Evolutionary conservation across 2,113 vertebrate species (phyloP).

Genomic region (Setophaga petechia): DNA sequence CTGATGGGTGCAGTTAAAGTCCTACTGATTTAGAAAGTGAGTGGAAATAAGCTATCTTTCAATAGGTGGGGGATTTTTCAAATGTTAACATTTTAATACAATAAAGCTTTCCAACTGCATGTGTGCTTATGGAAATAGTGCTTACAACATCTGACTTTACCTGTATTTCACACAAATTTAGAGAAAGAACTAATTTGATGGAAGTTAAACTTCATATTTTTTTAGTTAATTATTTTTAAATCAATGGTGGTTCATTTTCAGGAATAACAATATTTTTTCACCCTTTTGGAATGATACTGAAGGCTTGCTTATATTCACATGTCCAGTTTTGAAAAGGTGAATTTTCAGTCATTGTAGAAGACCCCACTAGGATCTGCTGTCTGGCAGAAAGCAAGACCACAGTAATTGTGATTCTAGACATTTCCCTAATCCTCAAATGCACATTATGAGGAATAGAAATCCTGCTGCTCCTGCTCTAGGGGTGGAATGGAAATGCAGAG

Average conservation of each 20-base stretch:
- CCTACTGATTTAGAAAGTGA: neutral
- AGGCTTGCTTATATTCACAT: neutral
- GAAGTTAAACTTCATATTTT: neutral
- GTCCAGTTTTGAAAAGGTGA: neutral
- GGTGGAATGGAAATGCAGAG: neutral
- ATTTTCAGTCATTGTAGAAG: neutral
- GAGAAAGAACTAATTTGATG: neutral
- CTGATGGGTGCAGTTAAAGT: neutral
- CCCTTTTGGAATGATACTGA: neutral
- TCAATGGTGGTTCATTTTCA: neutral
- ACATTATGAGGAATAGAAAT: neutral
- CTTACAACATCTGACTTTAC: neutral
- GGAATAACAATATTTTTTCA: neutral
- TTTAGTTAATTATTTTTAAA: neutral
- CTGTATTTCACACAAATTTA: neutral
- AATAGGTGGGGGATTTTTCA: fast-evolving
- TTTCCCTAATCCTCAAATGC: neutral
- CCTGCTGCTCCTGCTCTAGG: neutral
- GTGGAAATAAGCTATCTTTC: neutral
- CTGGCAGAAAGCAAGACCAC: neutral
- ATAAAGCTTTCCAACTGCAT: neutral
- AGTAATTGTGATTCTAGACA: neutral
- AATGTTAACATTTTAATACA: neutral
- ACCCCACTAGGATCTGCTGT: neutral
- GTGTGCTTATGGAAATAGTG: neutral